Conservation (phyloP, 2,113 vertebrate genomes). For the Sinocyclocheilus anophthalmus region DNA sequence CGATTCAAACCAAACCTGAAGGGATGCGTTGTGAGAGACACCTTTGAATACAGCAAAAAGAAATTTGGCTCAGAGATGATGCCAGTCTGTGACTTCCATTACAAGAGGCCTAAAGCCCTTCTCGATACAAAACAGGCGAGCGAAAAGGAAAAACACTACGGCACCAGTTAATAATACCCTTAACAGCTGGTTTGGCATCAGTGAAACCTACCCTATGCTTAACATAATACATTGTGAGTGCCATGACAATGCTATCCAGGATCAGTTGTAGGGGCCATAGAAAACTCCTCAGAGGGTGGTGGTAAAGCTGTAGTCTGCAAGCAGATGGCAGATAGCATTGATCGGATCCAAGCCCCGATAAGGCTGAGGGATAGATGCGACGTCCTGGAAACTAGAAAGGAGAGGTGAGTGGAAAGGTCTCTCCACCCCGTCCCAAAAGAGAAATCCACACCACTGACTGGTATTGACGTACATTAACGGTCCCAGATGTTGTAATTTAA, state of each 20-base stretch:
- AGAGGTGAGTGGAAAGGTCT: background rate
- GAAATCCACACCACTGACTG: constrained; percentile 26
- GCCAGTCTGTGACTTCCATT: constrained; percentile 24
- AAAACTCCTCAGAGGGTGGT: constrained; percentile 25
- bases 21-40: constrained; percentile 11
- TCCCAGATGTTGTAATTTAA: constrained; percentile 33
- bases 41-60: constrained; percentile 21
- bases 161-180: constrained; percentile 42
- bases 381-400: constrained; percentile 20
- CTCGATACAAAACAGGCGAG: constrained; percentile 1
- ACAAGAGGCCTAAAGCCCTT: constrained; percentile 26
- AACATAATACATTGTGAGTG: constrained; percentile 31
- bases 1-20: constrained; percentile 31
- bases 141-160: constrained; percentile 17
- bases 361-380: constrained; percentile 31
- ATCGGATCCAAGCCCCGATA: constrained; percentile 49
- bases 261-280: constrained; percentile 35
- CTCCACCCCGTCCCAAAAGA: constrained; percentile 3
- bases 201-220: constrained; percentile 19
- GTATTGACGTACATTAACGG: constrained; percentile 10
- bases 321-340: constrained; percentile 55
- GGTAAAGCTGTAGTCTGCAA: constrained; percentile 38
- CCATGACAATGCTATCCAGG: constrained; percentile 39
- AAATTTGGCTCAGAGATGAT: background rate
- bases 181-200: constrained; percentile 44